Percentiles rank a stretch among this genome's conserved stretches.
Evolutionary conservation across 2,888 invertebrate genomes (phyloP).

Genomic region (Eupithecia tripunctaria): DNA sequence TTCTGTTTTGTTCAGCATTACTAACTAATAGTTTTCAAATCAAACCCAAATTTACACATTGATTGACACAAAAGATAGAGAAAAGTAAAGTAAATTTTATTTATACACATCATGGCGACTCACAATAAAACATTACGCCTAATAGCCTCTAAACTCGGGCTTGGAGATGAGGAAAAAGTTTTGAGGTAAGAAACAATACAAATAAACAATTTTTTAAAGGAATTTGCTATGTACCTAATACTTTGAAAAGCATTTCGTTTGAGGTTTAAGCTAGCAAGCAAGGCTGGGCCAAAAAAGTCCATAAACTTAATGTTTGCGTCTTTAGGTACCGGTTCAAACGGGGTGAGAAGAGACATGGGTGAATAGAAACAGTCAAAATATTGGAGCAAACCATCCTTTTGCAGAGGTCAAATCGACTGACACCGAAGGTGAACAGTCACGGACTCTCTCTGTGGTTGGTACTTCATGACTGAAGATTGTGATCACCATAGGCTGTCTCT

Average conservation of each 20-base stretch:
- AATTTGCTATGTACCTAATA: background rate
- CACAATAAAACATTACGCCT: slow-evolving; percentile 66
- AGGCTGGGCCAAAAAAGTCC: background rate
- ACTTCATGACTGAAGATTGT: too few relatives aligned
- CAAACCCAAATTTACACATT: too few relatives aligned
- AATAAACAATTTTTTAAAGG: background rate
- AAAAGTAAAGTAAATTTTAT: background rate
- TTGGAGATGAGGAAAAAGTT: slow-evolving; percentile 71
- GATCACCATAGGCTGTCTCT: too few relatives aligned
- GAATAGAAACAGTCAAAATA: too few relatives aligned
- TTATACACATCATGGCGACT: slow-evolving; percentile 56
- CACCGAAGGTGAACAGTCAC: too few relatives aligned
- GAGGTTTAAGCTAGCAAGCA: background rate
- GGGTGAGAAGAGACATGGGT: too few relatives aligned
- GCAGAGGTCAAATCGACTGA: too few relatives aligned
- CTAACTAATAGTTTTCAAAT: too few relatives aligned
- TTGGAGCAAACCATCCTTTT: too few relatives aligned
- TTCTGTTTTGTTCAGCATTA: background rate
- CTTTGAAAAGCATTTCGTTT: background rate
- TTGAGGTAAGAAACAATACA: slow-evolving; percentile 56
- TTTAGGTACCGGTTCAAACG: too few relatives aligned
- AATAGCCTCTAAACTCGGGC: slow-evolving; percentile 72
- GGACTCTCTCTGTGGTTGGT: too few relatives aligned
- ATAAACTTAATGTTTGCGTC: background rate
- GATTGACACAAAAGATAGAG: background rate